Conservation (phyloP, 1,140 invertebrate genomes). For the Lepidurus apus region DNA sequence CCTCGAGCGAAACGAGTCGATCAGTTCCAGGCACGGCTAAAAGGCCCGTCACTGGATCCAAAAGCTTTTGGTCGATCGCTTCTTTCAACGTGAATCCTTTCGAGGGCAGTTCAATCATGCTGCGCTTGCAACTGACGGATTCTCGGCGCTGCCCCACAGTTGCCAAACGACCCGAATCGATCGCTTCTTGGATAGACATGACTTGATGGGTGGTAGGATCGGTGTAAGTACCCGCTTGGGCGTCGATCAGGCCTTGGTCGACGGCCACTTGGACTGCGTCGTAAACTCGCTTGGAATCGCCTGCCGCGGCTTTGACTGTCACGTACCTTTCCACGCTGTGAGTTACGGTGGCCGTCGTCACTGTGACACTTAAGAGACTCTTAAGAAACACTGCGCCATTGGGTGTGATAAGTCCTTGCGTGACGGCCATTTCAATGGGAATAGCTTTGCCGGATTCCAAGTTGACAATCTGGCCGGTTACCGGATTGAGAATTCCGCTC, state of each 20-base stretch:
- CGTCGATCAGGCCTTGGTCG: constrained; percentile 71
- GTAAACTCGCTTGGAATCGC: background rate
- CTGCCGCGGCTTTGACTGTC: constrained; percentile 49
- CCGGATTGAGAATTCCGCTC: constrained; percentile 73
- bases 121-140: constrained; percentile 38
- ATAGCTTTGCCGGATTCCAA: constrained; percentile 65
- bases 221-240: constrained; percentile 66
- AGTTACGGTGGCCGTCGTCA: constrained; percentile 76
- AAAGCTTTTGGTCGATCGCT: constrained; percentile 67
- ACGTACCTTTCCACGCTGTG: constrained; percentile 72
- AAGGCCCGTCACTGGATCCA: constrained; percentile 72
- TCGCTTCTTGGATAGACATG: constrained; percentile 73
- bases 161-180: constrained; percentile 50
- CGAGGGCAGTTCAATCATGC: constrained; percentile 58
- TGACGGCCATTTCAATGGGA: constrained; percentile 77
- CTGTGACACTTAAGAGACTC: constrained; percentile 73
- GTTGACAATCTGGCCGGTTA: constrained; percentile 77
- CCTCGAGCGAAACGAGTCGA: constrained; percentile 74
- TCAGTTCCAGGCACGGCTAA: constrained; percentile 84
- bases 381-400: constrained; percentile 78
- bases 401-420: constrained; percentile 71
- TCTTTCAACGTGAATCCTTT: constrained; percentile 73
- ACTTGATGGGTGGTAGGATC: constrained; percentile 68
- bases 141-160: constrained; percentile 36
- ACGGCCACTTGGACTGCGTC: constrained; percentile 49